Percentiles rank a stretch among this genome's conserved stretches.
Evolutionary conservation across 2,113 vertebrate genomes (phyloP).

Genomic region (Antigone vipio): DNA sequence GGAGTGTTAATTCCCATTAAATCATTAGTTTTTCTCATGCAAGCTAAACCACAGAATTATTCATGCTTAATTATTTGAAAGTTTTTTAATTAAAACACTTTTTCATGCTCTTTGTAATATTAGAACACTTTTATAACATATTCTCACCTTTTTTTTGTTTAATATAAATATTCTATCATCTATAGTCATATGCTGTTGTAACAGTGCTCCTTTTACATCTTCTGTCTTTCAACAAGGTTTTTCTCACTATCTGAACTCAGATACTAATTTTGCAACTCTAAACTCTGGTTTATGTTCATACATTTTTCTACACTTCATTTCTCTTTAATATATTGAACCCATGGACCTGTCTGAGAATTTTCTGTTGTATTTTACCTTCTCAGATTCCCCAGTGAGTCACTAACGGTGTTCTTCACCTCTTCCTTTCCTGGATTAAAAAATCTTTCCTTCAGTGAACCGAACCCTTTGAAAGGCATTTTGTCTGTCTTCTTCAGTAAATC

Average conservation of each 20-base stretch:
- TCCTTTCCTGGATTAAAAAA: slow-evolving; percentile 89
- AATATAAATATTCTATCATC: not conserved
- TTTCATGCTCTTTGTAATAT: not conserved
- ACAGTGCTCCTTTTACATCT: not conserved
- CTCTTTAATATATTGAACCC: not conserved
- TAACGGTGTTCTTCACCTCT: slow-evolving; percentile 85
- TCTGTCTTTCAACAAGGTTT: not conserved
- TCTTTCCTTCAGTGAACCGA: slow-evolving; percentile 86
- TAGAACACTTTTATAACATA: not conserved
- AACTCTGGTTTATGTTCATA: not conserved
- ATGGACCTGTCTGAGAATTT: slow-evolving; percentile 18
- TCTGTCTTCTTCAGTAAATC: slow-evolving; percentile 26
- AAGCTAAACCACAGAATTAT: not conserved
- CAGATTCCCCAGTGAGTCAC: slow-evolving; percentile 88
- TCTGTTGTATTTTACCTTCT: slow-evolving; percentile 85
- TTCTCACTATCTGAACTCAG: not conserved
- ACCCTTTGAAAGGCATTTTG: slow-evolving; percentile 88
- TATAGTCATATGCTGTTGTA: not conserved
- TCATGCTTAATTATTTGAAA: not conserved
- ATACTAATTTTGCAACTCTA: not conserved
- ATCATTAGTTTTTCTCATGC: not conserved
- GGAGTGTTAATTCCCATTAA: not conserved
- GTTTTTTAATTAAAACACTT: not conserved
- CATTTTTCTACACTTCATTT: not conserved
- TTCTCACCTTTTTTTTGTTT: not conserved